These are phyloP conservation scores for Hippoglossus stenolepis DNA, from an alignment of 2,113 vertebrate genomes.

Conservation along the genomic window DNA sequence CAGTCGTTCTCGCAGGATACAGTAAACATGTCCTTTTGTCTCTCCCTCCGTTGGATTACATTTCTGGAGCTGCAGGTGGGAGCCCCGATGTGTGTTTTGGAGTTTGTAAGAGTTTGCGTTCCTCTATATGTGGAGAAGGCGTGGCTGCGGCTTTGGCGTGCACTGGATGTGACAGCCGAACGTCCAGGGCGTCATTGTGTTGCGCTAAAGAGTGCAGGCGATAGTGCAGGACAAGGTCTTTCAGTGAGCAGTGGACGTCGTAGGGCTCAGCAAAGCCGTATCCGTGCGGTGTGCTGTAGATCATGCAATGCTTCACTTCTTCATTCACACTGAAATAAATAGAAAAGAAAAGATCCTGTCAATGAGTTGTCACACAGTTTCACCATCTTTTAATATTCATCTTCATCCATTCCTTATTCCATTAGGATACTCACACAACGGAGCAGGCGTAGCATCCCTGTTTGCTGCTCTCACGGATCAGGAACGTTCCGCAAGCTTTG, in stretches of 20 bases:
- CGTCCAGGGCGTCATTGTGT: conserved; percentile 96
- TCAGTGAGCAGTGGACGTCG: conserved; percentile 92
- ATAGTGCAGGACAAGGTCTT: conserved; percentile 97
- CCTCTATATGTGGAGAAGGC: conserved; percentile 83
- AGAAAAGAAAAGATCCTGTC: not conserved
- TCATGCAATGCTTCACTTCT: conserved; percentile 97
- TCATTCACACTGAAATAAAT: conserved; percentile 87
- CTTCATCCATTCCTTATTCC: not conserved
- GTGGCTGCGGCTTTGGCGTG: conserved; percentile 87
- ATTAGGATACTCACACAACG: conserved; percentile 90
- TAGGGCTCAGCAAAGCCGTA: conserved; percentile 96
- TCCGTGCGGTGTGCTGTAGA: conserved; percentile 94
- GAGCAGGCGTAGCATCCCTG: conserved; percentile 98
- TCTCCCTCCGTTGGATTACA: conserved; percentile 60
- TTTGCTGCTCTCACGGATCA: conserved; percentile 96
- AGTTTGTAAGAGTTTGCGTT: conserved; percentile 82
- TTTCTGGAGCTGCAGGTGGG: conserved; percentile 76
- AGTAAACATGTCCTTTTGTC: conserved; percentile 70
- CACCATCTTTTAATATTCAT: not conserved
- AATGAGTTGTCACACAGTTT: not conserved
- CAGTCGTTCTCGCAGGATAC: conserved; percentile 72
- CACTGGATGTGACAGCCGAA: conserved; percentile 93
- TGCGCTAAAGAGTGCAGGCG: conserved; percentile 94
- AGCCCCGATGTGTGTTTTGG: conserved; percentile 74
- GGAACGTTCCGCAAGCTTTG: conserved; percentile 93